A percentile compares a stretch with the other conserved stretches of the same genome.
Conservation (phyloP, 2,113 vertebrate species). For the Indicator indicator region DNA sequence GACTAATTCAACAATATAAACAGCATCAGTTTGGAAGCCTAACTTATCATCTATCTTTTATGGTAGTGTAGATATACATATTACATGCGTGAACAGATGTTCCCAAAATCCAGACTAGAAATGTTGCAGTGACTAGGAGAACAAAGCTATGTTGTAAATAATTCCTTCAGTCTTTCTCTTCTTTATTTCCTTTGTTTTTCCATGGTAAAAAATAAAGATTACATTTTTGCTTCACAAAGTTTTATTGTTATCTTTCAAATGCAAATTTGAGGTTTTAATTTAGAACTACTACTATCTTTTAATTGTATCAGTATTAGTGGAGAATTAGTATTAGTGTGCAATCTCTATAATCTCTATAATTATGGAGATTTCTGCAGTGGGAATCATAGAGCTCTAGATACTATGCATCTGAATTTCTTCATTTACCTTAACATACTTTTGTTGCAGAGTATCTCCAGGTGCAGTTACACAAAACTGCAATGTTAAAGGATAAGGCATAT, state of each 20-base stretch:
- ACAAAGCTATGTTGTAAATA: background rate
- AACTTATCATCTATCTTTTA: constrained; percentile 23
- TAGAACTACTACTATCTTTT: constrained; percentile 72
- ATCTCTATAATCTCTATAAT: constrained; percentile 73
- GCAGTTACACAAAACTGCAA: background rate
- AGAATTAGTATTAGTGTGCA: constrained; percentile 74
- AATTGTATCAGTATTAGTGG: constrained; percentile 74
- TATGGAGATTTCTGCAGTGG: constrained; percentile 71
- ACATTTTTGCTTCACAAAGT: constrained; percentile 59
- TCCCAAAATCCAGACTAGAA: background rate
- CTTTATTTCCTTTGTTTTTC: constrained; percentile 34
- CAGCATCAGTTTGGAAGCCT: background rate
- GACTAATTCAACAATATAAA: background rate
- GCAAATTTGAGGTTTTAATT: constrained; percentile 74
- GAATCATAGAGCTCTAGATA: constrained; percentile 61
- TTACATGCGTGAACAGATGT: constrained; percentile 31
- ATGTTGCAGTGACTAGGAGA: background rate
- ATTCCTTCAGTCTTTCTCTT: background rate
- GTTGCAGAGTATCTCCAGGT: constrained; percentile 42
- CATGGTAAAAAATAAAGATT: constrained; percentile 19
- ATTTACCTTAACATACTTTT: constrained; percentile 34
- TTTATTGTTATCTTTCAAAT: constrained; percentile 76
- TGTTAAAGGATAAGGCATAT: background rate
- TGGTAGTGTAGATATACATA: constrained; percentile 18
- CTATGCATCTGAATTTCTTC: constrained; percentile 47